phyloP scores from a whole-genome alignment of 2,113 vertebrate genomes.

The Psophia crepitans region DNA sequence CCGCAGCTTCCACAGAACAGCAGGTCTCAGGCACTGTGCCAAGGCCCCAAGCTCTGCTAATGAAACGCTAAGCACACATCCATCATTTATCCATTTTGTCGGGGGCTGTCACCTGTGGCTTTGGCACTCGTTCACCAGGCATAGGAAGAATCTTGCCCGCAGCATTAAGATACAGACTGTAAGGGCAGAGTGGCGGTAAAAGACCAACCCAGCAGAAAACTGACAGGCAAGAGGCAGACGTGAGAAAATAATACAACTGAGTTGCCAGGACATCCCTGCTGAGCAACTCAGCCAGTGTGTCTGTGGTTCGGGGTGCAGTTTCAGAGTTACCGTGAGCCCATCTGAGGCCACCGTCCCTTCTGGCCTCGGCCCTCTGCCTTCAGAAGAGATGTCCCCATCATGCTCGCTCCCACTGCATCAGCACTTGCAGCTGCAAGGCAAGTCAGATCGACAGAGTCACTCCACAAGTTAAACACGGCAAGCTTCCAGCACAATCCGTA shows the following conservation, averaged over 20 bases:
- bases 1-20: not conserved
- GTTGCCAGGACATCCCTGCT: not conserved
- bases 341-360: not conserved
- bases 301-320: not conserved
- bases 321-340: not conserved
- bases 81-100: not conserved
- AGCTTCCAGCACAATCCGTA: not conserved
- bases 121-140: accelerated
- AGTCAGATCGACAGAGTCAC: too few species aligned
- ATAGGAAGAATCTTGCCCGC: not conserved
- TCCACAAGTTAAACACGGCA: not conserved
- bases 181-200: not conserved
- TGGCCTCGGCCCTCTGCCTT: not conserved
- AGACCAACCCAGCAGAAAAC: not conserved
- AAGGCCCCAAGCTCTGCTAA: not conserved
- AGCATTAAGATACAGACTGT: not conserved
- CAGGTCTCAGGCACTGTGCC: not conserved
- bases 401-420: not conserved
- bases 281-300: not conserved
- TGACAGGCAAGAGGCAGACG: not conserved
- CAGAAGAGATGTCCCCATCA: not conserved
- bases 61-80: not conserved
- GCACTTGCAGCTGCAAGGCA: not conserved
- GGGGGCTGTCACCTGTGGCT: not conserved
- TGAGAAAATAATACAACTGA: not conserved